Evolutionary conservation across 2,797 vertebrate species (phyloP).

Genomic region (Adrianichthys oophorus): DNA sequence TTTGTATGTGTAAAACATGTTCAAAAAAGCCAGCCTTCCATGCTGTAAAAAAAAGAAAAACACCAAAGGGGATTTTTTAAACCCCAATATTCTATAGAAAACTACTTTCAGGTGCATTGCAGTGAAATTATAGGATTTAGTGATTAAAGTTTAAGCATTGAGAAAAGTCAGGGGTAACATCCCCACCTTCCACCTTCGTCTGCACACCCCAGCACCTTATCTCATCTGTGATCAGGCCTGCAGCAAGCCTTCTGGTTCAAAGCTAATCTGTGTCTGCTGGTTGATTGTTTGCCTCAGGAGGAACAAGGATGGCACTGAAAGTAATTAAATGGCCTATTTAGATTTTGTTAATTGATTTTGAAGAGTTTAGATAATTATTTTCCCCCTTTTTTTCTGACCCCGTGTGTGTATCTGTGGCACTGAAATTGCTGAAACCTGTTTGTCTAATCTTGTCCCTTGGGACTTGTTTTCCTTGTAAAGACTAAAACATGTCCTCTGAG

Average conservation of each 20-base stretch:
- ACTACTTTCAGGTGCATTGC: too few relatives aligned
- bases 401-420: background rate
- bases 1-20: too few relatives aligned
- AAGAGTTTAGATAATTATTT: slow-evolving; percentile 36
- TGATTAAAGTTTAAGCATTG: too few relatives aligned
- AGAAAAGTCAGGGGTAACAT: too few relatives aligned
- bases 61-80: too few relatives aligned
- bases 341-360: slow-evolving; percentile 66
- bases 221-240: slow-evolving; percentile 34
- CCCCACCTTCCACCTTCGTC: background rate
- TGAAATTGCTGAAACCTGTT: background rate
- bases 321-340: slow-evolving; percentile 70
- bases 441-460: too few relatives aligned
- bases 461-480: background rate
- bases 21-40: too few relatives aligned
- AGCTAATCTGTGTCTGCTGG: slow-evolving; percentile 65
- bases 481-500: background rate
- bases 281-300: slow-evolving; percentile 71
- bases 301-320: slow-evolving; percentile 42
- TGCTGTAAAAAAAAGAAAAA: too few relatives aligned
- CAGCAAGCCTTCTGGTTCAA: slow-evolving; percentile 58
- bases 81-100: too few relatives aligned
- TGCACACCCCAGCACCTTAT: slow-evolving; percentile 1
- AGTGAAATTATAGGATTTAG: too few relatives aligned
- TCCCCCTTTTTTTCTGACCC: background rate